phyloP scores from a whole-genome alignment of 2,888 invertebrate genomes.

The Drosophila yooni region DNA sequence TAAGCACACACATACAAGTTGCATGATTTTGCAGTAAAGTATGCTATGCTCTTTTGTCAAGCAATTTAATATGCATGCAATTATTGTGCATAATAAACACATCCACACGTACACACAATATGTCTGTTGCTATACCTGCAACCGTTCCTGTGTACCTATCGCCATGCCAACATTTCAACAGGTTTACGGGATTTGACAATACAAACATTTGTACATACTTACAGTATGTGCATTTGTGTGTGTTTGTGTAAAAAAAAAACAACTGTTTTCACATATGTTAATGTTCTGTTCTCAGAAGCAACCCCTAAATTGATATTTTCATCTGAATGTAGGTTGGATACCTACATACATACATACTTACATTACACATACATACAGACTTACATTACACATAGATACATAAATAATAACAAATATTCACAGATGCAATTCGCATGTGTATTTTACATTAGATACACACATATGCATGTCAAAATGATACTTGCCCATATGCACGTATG shows the following conservation, averaged over 20 bases:
- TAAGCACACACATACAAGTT: background rate
- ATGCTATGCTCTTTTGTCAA: background rate
- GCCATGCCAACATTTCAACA: slow-evolving; percentile 34
- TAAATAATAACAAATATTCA: slow-evolving; percentile 9
- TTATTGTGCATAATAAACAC: background rate
- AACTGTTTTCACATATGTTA: slow-evolving; percentile 5
- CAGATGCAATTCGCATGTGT: background rate
- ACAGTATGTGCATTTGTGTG: slow-evolving; percentile 8
- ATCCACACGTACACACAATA: background rate
- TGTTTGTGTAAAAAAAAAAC: slow-evolving; percentile 1
- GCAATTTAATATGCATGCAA: background rate
- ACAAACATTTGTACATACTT: slow-evolving; percentile 7
- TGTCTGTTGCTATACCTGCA: background rate
- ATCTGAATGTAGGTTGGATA: slow-evolving; percentile 9
- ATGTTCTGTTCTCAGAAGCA: slow-evolving; percentile 8
- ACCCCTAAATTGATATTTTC: slow-evolving; percentile 26
- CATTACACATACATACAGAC: background rate
- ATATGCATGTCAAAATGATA: background rate
- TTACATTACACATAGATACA: background rate
- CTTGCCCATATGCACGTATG: background rate
- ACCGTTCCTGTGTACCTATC: background rate
- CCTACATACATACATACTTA: background rate
- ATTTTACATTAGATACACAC: slow-evolving; percentile 4
- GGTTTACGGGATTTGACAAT: slow-evolving; percentile 16
- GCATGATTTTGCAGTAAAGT: background rate